A percentile compares a stretch with the other conserved stretches of the same genome.
Evolutionary conservation across 35 echinoderm and acorn worm genomes (phyloP).

Genomic region (Heliocidaris tuberculata): DNA sequence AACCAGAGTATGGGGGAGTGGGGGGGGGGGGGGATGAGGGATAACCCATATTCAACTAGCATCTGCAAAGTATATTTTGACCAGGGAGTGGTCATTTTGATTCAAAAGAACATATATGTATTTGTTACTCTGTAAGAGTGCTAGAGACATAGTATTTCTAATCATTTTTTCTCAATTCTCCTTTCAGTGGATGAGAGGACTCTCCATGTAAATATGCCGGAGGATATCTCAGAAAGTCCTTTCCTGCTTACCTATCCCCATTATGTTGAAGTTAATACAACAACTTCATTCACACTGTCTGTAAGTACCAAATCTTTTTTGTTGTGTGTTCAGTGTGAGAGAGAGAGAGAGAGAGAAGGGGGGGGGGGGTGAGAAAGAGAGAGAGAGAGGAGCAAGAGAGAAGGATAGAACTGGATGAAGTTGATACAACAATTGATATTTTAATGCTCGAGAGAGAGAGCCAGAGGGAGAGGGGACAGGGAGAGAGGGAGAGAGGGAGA

Average conservation of each 20-base stretch:
- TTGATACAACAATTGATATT: too few relatives aligned
- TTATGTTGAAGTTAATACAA: conserved; percentile 19
- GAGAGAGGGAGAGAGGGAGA: not conserved
- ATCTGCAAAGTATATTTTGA: too few relatives aligned
- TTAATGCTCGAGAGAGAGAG: too few relatives aligned
- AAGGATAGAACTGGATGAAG: not conserved
- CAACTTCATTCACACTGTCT: not conserved
- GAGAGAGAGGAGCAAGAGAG: not conserved
- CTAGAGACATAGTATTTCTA: not conserved
- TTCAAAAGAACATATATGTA: too few relatives aligned
- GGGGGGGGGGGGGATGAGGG: too few relatives aligned
- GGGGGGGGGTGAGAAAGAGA: not conserved
- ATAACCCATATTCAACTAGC: too few relatives aligned
- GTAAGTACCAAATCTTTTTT: conserved; percentile 26
- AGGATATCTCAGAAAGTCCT: not conserved
- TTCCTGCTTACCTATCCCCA: not conserved
- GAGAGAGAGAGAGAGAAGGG: not conserved
- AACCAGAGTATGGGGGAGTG: too few relatives aligned
- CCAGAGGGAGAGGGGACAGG: not conserved
- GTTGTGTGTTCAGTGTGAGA: not conserved
- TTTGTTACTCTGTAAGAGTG: too few relatives aligned
- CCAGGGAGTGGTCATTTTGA: too few relatives aligned
- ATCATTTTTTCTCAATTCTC: not conserved
- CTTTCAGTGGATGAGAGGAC: not conserved
- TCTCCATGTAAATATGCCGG: not conserved